These are phyloP conservation scores for Carabus problematicus DNA, from an alignment of 2,888 invertebrate genomes.

Conservation along the genomic window DNA sequence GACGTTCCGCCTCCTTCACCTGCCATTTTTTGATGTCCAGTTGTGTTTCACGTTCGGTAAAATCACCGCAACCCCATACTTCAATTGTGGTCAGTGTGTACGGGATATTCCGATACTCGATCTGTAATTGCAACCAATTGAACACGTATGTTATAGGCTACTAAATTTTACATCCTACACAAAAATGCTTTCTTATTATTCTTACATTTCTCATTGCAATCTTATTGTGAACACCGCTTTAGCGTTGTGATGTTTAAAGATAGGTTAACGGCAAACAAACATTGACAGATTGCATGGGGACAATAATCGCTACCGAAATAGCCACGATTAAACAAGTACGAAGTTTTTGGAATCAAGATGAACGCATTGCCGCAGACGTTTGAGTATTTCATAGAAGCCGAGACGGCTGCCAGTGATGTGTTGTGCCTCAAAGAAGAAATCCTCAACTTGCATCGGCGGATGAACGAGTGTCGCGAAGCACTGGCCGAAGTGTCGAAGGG, in stretches of 20 bases:
- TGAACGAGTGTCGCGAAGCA: constrained; percentile 28
- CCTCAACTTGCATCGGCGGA: constrained; percentile 10
- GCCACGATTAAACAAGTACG: neutral
- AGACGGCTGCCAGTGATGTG: constrained; percentile 22
- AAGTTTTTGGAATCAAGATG: neutral
- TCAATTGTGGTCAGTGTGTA: constrained; percentile 70
- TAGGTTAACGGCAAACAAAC: neutral
- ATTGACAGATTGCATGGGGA: neutral
- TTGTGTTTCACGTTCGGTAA: constrained; percentile 80
- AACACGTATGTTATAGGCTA: no score
- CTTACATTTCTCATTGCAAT: no score
- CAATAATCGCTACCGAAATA: neutral
- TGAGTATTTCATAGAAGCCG: constrained; percentile 34
- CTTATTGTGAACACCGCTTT: neutral
- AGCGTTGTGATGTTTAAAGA: neutral
- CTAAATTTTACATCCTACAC: no score
- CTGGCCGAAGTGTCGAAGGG: constrained; percentile 17
- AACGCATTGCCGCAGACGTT: neutral
- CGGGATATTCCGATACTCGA: constrained; percentile 73
- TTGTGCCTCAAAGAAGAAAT: constrained; percentile 29
- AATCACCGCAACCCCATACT: constrained; percentile 88
- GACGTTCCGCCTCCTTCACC: constrained; percentile 85
- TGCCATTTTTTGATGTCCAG: constrained; percentile 85
- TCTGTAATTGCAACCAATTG: constrained; percentile 49
- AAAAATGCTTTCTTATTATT: no score